These are phyloP conservation scores for Prosopocoilus inquinatus DNA, from an alignment of 2,888 invertebrate species.

Conservation along the genomic window DNA sequence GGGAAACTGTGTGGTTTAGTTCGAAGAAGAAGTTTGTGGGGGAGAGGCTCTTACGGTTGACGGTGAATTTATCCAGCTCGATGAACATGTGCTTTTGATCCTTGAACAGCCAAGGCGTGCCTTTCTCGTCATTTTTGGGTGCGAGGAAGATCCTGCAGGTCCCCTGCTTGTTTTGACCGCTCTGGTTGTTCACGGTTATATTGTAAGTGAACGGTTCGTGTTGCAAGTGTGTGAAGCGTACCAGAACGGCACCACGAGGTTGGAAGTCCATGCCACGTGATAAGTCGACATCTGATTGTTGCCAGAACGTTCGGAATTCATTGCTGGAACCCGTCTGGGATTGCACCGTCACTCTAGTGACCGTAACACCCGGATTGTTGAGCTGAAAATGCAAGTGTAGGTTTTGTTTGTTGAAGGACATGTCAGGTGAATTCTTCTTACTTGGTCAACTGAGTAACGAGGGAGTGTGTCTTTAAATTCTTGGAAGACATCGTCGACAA, in stretches of 20 bases:
- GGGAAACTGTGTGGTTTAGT: constrained; percentile 3
- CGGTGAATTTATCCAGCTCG: constrained; percentile 71
- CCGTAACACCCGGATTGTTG: constrained; percentile 62
- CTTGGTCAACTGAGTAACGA: constrained; percentile 60
- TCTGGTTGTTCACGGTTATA: constrained; percentile 46
- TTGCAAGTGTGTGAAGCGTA: constrained; percentile 75
- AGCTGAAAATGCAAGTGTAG: constrained; percentile 49
- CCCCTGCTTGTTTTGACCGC: constrained; percentile 56
- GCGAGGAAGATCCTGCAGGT: constrained; percentile 71
- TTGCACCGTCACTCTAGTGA: constrained; percentile 57
- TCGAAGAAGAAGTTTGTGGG: not conserved
- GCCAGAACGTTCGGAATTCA: constrained; percentile 70
- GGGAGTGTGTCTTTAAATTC: constrained; percentile 67
- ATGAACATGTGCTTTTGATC: constrained; percentile 57
- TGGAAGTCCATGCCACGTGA: constrained; percentile 80
- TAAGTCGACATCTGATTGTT: constrained; percentile 74
- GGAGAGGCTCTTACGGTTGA: constrained; percentile 53
- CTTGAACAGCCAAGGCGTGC: constrained; percentile 50
- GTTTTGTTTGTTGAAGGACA: no score
- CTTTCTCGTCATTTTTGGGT: constrained; percentile 64
- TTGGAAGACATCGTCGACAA: constrained; percentile 72
- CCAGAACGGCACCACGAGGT: constrained; percentile 71
- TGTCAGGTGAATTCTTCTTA: no score
- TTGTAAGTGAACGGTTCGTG: constrained; percentile 69
- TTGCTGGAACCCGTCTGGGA: constrained; percentile 47